A percentile compares a stretch with the other conserved stretches of the same genome.
Evolutionary conservation across 2,113 vertebrate genomes (phyloP).

Genomic region (Takifugu bimaculatus): DNA sequence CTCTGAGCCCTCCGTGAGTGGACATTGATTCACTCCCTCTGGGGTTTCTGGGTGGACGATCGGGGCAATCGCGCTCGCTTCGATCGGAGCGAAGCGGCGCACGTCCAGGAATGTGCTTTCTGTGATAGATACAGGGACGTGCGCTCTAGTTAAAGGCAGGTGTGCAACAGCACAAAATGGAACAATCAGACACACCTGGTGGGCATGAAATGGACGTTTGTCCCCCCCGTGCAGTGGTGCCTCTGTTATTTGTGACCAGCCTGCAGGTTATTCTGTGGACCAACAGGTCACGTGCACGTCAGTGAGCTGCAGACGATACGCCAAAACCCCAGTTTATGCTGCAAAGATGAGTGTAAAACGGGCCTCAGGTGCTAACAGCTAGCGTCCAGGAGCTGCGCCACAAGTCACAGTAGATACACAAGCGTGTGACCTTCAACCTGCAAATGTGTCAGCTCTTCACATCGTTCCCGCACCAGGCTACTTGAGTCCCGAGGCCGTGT

Average conservation of each 20-base stretch:
- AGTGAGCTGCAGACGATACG: not conserved
- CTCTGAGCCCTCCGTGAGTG: constrained; percentile 34
- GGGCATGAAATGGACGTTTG: constrained; percentile 46
- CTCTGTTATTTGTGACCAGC: constrained; percentile 5
- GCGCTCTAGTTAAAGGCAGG: too few species aligned
- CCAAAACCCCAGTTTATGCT: too few species aligned
- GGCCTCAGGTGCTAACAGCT: too few species aligned
- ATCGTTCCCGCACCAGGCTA: constrained; percentile 22
- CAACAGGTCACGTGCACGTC: too few species aligned
- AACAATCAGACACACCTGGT: constrained; percentile 45
- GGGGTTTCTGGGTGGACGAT: constrained; percentile 41
- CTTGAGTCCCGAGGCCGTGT: constrained; percentile 21
- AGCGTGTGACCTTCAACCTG: constrained; percentile 35
- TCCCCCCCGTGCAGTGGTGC: constrained; percentile 26
- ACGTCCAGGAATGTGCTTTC: constrained; percentile 42
- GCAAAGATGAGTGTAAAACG: too few species aligned
- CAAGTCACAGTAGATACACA: not conserved
- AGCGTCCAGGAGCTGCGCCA: not conserved
- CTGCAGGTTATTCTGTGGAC: constrained; percentile 4
- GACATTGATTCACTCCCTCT: constrained; percentile 47
- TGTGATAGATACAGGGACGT: constrained; percentile 17
- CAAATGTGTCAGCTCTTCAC: constrained; percentile 36
- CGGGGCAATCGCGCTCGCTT: constrained; percentile 45
- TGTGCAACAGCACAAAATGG: constrained; percentile 28
- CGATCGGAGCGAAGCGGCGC: constrained; percentile 57